Conservation (phyloP, 2,888 invertebrate species). For the Microplitis deprimator region DNA sequence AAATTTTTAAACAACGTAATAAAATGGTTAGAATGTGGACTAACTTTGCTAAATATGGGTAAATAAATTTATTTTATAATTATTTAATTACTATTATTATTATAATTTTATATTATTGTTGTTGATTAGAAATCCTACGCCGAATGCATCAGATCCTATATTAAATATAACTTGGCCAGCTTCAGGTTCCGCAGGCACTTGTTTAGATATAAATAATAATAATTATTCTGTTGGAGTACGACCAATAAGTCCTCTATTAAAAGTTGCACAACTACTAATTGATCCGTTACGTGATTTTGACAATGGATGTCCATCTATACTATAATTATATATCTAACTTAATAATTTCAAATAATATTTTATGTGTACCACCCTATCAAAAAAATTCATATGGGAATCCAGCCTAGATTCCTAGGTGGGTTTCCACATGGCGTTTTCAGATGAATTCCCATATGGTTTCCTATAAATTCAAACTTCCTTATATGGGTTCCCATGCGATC, state of each 20-base stretch:
- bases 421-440: neutral
- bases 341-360: too few species aligned
- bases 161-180: neutral
- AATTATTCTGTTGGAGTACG: neutral
- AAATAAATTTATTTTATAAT: neutral
- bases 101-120: neutral
- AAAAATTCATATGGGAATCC: too few species aligned
- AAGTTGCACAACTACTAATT: neutral
- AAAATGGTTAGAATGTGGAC: neutral
- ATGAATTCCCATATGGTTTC: too few species aligned
- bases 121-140: neutral
- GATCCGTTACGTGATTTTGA: neutral
- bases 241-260: neutral
- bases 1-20: neutral
- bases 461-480: too few species aligned
- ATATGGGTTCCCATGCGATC: too few species aligned
- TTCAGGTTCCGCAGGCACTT: neutral
- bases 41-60: neutral
- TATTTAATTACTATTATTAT: neutral
- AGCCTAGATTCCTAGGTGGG: too few species aligned
- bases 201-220: neutral
- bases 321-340: too few species aligned
- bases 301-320: neutral
- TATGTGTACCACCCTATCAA: too few species aligned
- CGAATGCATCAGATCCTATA: neutral